These are phyloP conservation scores for Homarus gammarus DNA, from an alignment of 2,888 invertebrate genomes.

Conservation along the genomic window DNA sequence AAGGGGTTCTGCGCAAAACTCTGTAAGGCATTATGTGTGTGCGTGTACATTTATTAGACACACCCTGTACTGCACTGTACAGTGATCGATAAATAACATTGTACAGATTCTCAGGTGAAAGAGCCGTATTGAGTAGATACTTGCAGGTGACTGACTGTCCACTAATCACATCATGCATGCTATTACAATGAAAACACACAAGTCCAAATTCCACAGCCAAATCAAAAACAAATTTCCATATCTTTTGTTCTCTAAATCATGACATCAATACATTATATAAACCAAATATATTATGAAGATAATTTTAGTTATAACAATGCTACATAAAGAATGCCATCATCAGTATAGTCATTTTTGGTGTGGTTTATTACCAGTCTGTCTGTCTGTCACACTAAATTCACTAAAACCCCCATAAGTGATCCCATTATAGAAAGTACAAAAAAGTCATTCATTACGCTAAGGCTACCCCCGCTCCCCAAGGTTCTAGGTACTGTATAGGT, in stretches of 20 bases:
- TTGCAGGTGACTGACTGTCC: neutral
- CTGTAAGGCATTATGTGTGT: too few relatives aligned
- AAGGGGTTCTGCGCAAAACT: too few relatives aligned
- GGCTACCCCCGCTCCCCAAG: slow-evolving; percentile 26
- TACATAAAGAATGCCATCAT: neutral
- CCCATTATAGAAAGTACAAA: slow-evolving; percentile 56
- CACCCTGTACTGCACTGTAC: too few relatives aligned
- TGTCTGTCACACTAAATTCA: neutral
- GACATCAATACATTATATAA: neutral
- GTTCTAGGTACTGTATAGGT: too few relatives aligned
- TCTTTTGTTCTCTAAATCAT: slow-evolving; percentile 6
- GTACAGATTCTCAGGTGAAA: too few relatives aligned
- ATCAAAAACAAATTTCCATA: neutral
- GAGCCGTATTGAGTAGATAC: neutral
- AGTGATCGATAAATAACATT: too few relatives aligned
- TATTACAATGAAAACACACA: slow-evolving; percentile 24
- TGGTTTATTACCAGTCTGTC: slow-evolving; percentile 2
- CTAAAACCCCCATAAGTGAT: neutral
- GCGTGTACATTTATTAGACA: too few relatives aligned
- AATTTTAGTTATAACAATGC: neutral
- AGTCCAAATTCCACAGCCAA: slow-evolving; percentile 15
- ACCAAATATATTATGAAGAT: neutral
- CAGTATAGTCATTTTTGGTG: neutral
- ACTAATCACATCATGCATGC: slow-evolving; percentile 29
- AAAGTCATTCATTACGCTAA: slow-evolving; percentile 34